Conservation (phyloP, 2,113 vertebrate species). For the Machaerirhynchus nigripectus region DNA sequence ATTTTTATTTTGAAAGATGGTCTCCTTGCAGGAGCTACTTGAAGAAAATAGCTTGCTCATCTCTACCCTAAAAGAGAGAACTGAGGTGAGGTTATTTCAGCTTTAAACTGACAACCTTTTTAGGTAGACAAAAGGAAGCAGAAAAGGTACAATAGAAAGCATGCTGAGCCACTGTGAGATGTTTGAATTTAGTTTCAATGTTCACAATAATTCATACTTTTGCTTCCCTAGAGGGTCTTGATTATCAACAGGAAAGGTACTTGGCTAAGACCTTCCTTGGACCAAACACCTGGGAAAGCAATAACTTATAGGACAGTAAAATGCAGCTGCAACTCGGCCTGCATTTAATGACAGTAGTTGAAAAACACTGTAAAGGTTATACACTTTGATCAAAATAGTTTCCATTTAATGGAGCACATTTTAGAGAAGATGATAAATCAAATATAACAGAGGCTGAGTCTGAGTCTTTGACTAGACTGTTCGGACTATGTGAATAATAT, state of each 20-base stretch:
- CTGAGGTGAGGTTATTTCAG: neutral
- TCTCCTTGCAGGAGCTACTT: neutral
- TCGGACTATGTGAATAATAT: neutral
- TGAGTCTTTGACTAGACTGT: neutral
- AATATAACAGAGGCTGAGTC: neutral
- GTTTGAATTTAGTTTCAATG: neutral
- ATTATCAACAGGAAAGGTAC: constrained; percentile 15
- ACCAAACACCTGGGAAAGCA: constrained; percentile 58
- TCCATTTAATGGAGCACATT: neutral
- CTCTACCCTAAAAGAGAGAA: neutral
- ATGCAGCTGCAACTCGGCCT: constrained; percentile 34
- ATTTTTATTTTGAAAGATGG: neutral
- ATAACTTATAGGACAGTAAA: constrained; percentile 21
- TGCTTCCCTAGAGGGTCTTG: neutral
- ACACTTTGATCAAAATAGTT: neutral
- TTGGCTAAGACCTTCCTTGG: neutral
- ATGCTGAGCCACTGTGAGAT: neutral
- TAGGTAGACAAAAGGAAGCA: neutral
- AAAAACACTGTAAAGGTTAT: neutral
- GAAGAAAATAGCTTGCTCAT: neutral
- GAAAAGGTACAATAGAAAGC: neutral
- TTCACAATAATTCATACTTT: neutral
- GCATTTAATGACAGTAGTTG: constrained; percentile 33
- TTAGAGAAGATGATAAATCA: neutral
- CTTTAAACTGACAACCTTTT: neutral